These are phyloP conservation scores for Solenodon paradoxus DNA, from an alignment of 2,113 vertebrate genomes.

Conservation along the genomic window DNA sequence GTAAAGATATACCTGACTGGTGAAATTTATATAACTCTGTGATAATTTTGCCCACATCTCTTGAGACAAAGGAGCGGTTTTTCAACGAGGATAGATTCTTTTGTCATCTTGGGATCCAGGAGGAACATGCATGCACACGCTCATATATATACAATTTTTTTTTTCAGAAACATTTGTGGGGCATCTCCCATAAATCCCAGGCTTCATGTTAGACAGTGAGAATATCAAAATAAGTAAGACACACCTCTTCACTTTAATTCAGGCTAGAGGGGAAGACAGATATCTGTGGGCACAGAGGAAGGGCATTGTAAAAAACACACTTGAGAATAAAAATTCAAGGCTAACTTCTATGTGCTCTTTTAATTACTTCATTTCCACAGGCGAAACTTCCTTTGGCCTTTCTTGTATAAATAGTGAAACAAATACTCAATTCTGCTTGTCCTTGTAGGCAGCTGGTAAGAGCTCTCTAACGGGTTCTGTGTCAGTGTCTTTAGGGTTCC, in stretches of 20 bases:
- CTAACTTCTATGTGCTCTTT: slow-evolving; percentile 48
- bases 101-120: background rate
- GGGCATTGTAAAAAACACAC: background rate
- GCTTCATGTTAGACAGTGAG: background rate
- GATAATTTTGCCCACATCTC: background rate
- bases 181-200: background rate
- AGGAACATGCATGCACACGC: background rate
- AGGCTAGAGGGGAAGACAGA: background rate
- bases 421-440: slow-evolving; percentile 61
- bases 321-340: slow-evolving; percentile 58
- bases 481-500: slow-evolving; percentile 54
- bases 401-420: slow-evolving; percentile 55
- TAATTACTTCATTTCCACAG: slow-evolving; percentile 51
- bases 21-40: too few species aligned
- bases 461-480: slow-evolving; percentile 38
- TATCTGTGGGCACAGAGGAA: background rate
- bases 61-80: background rate
- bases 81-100: background rate
- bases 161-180: background rate
- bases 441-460: slow-evolving; percentile 54
- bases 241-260: background rate
- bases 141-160: background rate
- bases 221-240: background rate
- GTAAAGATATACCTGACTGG: background rate
- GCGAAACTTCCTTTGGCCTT: slow-evolving; percentile 46